Evolutionary conservation across 2,797 vertebrate genomes (phyloP), one percentile per base, ranked within the genome.

Genomic region (Brachyrhaphis roseni): DNA sequence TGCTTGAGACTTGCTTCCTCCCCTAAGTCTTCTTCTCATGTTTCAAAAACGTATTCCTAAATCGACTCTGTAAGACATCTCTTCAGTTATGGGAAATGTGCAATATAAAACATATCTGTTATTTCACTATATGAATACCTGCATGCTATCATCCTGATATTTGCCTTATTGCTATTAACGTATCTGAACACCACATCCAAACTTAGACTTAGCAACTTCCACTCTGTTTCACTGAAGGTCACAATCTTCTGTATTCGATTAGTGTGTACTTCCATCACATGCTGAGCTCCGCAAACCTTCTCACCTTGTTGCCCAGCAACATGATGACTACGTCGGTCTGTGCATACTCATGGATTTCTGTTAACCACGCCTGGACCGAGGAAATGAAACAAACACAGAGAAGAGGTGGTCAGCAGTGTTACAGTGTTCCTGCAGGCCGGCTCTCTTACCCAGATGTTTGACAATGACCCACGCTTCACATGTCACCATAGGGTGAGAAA

Each of bases 221-320:
- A 20, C 41, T 28, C 26, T 51, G 41, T 59, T 78, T 76, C 39
- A 49, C 11, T 10, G 73, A 26, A 68, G 4, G 46, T 72, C 53
- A 78, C 70, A 77, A 47, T 18, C 0, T 18, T 72, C 23, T 31
- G 16, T 34, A 0, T 75, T 20, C n/a, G 59, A 18, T 23, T 10
- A 39, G 34, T 39, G 5, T 45, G 74, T 82, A 75, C 49, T 74
- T 36, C 49, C 11, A 49, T 72, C 36, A 75, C 73, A 82, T 47
- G 26, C 74, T 73, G 51, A 68, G 64, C 46, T 73, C 68, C 75
- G 71, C 59, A 66, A 74, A 74, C 11, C 18, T 26, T 77, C 95
- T 47, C 90, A 99, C 98, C 97, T 99, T 99, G 94, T 99, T 99
- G 90, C 98, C 98, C 84, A 99, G 96, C 94, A 99, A 92, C 98